Base-by-base conservation (phyloP, 1,140 invertebrate genomes). In the Odontomachus brunneus region DNA sequence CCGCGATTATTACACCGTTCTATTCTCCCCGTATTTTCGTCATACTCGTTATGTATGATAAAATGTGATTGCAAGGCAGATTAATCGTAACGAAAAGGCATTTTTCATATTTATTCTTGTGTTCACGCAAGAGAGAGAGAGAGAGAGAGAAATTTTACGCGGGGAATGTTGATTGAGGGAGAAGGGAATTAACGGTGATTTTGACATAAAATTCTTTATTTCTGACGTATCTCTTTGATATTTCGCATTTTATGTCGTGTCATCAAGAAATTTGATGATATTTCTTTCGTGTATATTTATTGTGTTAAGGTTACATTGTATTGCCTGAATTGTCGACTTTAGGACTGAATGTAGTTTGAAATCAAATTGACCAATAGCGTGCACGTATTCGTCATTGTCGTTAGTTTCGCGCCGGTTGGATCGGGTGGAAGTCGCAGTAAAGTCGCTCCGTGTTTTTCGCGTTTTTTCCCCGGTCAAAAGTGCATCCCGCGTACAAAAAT, bases 331-430 rank as follows among this genome's bases (percentile, higher is more conserved):
- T 11, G 14, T 38, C 19, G 26, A 73, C 9, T 17, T 7, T 26
- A 15, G 44, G 4, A 11, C 33, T 67, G 15, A 55, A 55, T 38
- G 12, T 38, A 17, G 24, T 14, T 11, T 4, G 49, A 69, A 57
- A 44, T 80, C 26, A 33, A 80, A 80, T 57, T 65, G 17, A 24
- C 63, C 75, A 71, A 69, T 80, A 44, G 51, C 75, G 51, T 49
- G 44, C 51, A 51, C 49, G 4, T 1, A 22, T 15, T 3, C 24
- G 9, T 24, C 14, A 14, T 44, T 51, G 63, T n/a, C 49, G 19
- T 69, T 69, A 80, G 74, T 59, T 71, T 69, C 24, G 33, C 38
- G 22, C 49, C 48, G 19, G 33, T 55, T 51, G 11, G 5, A 11
- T 26, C 29, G 73, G 24, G 9, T 44, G n/a, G 19, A 17, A 19